Conservation (phyloP, 2,113 vertebrate species). For the Micronycteris hirsuta region DNA sequence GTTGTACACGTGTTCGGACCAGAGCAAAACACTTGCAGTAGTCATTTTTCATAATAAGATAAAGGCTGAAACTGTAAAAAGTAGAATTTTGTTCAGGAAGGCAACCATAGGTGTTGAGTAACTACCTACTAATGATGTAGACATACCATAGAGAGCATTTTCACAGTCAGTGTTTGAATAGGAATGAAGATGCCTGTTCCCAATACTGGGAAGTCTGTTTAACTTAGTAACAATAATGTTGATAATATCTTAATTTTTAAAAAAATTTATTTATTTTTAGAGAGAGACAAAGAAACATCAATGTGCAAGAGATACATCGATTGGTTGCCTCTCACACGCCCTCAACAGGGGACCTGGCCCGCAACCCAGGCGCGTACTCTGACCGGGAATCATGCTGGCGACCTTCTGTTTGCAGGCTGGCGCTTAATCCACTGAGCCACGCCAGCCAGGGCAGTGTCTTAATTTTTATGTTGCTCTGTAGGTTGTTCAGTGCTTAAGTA, state of each 20-base stretch:
- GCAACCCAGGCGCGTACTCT: no score
- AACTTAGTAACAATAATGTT: not conserved
- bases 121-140: not conserved
- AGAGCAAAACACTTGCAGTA: not conserved
- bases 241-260: not conserved
- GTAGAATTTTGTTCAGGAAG: slow-evolving; percentile 5
- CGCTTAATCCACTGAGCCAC: no score
- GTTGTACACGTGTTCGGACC: not conserved
- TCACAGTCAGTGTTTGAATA: not conserved
- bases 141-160: not conserved
- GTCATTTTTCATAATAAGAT: not conserved
- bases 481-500: not conserved
- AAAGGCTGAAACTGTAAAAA: not conserved
- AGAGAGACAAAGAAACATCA: no score
- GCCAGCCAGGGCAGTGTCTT: not conserved
- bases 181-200: not conserved
- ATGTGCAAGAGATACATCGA: no score
- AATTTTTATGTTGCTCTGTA: not conserved
- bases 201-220: not conserved
- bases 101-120: not conserved
- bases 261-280: not conserved
- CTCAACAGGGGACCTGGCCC: no score
- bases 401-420: no score
- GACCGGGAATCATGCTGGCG: no score
- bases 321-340: no score